phyloP scores from a whole-genome alignment of 2,888 invertebrate species.

The Euphydryas editha region DNA sequence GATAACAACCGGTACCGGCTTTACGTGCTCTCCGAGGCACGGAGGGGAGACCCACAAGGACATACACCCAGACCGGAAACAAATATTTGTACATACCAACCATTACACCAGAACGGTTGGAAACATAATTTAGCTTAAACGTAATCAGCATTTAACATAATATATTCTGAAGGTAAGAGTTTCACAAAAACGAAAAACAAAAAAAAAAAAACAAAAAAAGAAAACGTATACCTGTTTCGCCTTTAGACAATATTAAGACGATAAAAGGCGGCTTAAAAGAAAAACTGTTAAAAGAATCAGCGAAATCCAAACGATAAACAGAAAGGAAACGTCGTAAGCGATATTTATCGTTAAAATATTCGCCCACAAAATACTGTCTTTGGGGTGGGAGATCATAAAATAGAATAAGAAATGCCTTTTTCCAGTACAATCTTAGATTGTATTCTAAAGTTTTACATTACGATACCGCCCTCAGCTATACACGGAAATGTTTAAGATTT shows the following conservation, averaged over 20 bases:
- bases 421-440: constrained; percentile 40
- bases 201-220: neutral
- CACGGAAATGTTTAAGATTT: constrained; percentile 1
- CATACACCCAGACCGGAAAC: too few relatives aligned
- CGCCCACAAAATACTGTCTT: constrained; percentile 60
- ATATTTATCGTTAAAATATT: constrained; percentile 80
- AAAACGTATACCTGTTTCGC: neutral
- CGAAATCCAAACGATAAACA: constrained; percentile 76
- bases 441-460: constrained; percentile 43
- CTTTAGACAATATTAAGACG: constrained; percentile 12
- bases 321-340: constrained; percentile 71
- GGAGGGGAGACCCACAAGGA: too few relatives aligned
- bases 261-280: constrained; percentile 66
- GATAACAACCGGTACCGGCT: too few relatives aligned
- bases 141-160: neutral
- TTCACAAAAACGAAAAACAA: neutral
- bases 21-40: too few relatives aligned
- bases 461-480: constrained; percentile 35
- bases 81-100: too few relatives aligned
- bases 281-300: constrained; percentile 76
- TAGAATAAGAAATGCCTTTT: constrained; percentile 52
- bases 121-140: neutral
- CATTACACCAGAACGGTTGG: too few relatives aligned
- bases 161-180: neutral
- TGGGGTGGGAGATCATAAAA: constrained; percentile 65